phyloP scores from a whole-genome alignment of 1,140 invertebrate genomes.

The Luehdorfia chinensis region DNA sequence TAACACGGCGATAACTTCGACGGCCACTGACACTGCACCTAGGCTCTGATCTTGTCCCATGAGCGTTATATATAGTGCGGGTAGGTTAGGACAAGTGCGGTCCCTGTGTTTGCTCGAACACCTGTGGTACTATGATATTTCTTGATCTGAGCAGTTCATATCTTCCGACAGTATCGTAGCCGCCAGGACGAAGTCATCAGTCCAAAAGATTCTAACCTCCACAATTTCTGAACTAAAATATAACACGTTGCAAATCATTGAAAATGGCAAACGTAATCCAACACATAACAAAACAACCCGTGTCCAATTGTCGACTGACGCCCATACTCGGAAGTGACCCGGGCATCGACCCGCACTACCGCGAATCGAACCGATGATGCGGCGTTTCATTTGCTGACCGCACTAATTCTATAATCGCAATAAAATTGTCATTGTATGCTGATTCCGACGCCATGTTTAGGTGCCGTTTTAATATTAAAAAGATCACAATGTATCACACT shows the following conservation, averaged over 20 bases:
- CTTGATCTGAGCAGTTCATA: too few species aligned
- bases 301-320: constrained; percentile 12
- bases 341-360: constrained; percentile 32
- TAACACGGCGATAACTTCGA: too few species aligned
- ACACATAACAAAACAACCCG: constrained; percentile 22
- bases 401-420: constrained; percentile 18
- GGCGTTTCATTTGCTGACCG: neutral
- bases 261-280: constrained; percentile 1
- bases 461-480: constrained; percentile 2
- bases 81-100: too few species aligned
- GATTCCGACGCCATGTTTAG: constrained; percentile 11
- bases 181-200: too few species aligned
- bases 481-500: neutral
- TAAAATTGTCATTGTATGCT: constrained; percentile 15
- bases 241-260: constrained; percentile 1
- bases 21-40: too few species aligned
- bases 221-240: too few species aligned
- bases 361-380: constrained; percentile 18
- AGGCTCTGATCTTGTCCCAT: too few species aligned
- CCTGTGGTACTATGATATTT: too few species aligned
- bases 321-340: constrained; percentile 30
- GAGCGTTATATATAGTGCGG: too few species aligned
- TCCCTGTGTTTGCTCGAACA: too few species aligned
- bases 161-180: too few species aligned
- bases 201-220: too few species aligned